Evolutionary conservation across 2,113 vertebrate genomes (phyloP).

Genomic region (Aphyosemion australe): DNA sequence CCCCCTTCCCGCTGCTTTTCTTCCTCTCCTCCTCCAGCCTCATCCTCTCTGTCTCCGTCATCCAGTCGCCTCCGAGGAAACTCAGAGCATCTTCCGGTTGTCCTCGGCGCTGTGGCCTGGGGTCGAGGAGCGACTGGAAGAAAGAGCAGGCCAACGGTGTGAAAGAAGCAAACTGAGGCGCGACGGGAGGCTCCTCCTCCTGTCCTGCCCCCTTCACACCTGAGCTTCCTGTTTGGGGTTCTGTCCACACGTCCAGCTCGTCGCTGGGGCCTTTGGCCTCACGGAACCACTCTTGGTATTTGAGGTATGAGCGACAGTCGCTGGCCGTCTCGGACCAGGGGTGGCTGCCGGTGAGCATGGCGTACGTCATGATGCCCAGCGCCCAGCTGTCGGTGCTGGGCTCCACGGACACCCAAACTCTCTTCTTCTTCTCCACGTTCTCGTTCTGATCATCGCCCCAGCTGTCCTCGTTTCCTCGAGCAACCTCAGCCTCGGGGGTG

Average conservation of each 20-base stretch:
- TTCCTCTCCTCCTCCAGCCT: constrained; percentile 59
- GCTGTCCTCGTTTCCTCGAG: constrained; percentile 45
- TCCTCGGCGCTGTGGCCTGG: constrained; percentile 74
- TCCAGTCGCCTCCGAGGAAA: constrained; percentile 72
- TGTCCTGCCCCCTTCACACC: neutral
- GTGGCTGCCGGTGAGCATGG: constrained; percentile 81
- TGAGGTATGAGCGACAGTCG: constrained; percentile 77
- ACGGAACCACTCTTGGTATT: constrained; percentile 81
- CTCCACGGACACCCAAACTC: constrained; percentile 74
- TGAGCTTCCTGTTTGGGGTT: neutral
- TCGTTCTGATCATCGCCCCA: neutral
- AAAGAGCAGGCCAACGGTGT: constrained; percentile 71
- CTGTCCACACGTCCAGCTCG: constrained; percentile 40
- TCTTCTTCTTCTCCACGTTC: constrained; percentile 33
- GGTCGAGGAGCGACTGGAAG: constrained; percentile 80
- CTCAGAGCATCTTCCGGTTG: constrained; percentile 73
- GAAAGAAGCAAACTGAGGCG: constrained; percentile 77
- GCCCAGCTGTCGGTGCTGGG: constrained; percentile 86
- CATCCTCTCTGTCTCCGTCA: constrained; percentile 55
- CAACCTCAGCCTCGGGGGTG: constrained; percentile 81
- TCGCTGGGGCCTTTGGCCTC: constrained; percentile 4
- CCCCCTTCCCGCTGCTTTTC: constrained; percentile 41
- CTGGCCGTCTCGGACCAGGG: constrained; percentile 82
- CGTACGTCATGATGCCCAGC: constrained; percentile 85
- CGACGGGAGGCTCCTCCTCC: constrained; percentile 14